Evolutionary conservation across 2,888 invertebrate species (phyloP).

Genomic region (Acanthosepion pharaonis): DNA sequence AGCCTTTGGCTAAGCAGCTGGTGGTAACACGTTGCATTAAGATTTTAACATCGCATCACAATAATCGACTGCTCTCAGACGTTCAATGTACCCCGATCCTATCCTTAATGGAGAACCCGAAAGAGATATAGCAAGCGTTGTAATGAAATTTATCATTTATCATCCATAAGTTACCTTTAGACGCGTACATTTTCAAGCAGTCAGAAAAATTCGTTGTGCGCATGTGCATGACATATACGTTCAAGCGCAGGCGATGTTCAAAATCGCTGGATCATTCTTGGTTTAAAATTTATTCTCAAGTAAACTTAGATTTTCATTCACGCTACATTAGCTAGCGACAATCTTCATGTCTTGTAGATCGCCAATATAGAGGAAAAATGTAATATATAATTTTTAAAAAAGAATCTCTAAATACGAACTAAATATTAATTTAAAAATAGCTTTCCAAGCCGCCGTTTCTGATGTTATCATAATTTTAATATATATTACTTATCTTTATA

Average conservation of each 20-base stretch:
- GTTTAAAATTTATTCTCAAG: too few relatives aligned
- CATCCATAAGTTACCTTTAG: background rate
- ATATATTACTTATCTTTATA: too few relatives aligned
- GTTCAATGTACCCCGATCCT: background rate
- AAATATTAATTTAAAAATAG: too few relatives aligned
- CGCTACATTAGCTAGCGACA: too few relatives aligned
- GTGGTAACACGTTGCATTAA: background rate
- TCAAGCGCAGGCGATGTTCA: background rate
- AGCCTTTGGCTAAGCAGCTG: background rate
- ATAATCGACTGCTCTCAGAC: background rate
- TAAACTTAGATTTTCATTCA: too few relatives aligned
- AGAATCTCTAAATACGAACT: too few relatives aligned
- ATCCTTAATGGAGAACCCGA: background rate
- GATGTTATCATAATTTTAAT: too few relatives aligned
- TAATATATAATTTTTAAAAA: too few relatives aligned
- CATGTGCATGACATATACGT: background rate
- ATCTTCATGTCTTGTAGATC: too few relatives aligned
- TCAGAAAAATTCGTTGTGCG: background rate
- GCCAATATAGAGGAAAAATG: too few relatives aligned
- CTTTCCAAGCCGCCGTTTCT: too few relatives aligned
- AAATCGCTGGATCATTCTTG: too few relatives aligned
- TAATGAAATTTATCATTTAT: background rate
- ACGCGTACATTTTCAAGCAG: background rate
- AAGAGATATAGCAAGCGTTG: background rate
- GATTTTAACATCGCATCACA: slow-evolving; percentile 9